Evolutionary conservation across 2,113 vertebrate genomes (phyloP).

Genomic region (Pandion haliaetus): DNA sequence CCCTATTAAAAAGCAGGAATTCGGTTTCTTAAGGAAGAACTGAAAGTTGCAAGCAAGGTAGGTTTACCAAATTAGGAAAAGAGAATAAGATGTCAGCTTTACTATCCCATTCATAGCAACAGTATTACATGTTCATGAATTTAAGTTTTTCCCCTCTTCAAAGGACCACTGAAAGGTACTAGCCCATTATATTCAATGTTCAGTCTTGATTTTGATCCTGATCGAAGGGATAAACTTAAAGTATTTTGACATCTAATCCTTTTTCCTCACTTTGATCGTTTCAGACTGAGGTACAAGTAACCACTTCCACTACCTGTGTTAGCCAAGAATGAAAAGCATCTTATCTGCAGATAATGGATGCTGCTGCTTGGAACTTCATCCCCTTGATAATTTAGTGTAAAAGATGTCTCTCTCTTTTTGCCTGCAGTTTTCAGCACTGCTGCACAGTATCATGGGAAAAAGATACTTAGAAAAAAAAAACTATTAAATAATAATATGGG

Average conservation of each 20-base stretch:
- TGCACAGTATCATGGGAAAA: background rate
- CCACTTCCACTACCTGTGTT: constrained; percentile 2
- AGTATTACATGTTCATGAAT: background rate
- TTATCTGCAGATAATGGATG: constrained; percentile 1
- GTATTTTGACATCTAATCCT: constrained; percentile 11
- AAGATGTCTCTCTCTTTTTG: background rate
- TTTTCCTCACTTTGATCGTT: constrained; percentile 29
- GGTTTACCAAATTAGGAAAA: background rate
- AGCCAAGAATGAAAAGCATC: constrained; percentile 11
- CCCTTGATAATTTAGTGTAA: background rate
- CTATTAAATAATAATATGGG: background rate
- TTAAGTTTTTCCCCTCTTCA: background rate
- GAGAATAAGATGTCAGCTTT: background rate
- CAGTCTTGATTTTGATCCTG: constrained; percentile 50
- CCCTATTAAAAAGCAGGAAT: background rate
- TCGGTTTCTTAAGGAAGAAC: background rate
- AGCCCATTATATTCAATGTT: constrained; percentile 29
- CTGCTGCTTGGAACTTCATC: background rate
- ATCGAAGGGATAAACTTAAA: constrained; percentile 11
- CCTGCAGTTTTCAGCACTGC: background rate
- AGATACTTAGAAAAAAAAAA: background rate
- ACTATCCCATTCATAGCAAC: background rate
- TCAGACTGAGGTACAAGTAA: constrained; percentile 12
- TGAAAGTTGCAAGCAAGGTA: background rate
- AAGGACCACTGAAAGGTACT: background rate